A percentile compares a stretch with the other conserved stretches of the same genome.
These are phyloP conservation scores for Montifringilla adamsi DNA, from an alignment of 2,113 vertebrate species.

Conservation along the genomic window DNA sequence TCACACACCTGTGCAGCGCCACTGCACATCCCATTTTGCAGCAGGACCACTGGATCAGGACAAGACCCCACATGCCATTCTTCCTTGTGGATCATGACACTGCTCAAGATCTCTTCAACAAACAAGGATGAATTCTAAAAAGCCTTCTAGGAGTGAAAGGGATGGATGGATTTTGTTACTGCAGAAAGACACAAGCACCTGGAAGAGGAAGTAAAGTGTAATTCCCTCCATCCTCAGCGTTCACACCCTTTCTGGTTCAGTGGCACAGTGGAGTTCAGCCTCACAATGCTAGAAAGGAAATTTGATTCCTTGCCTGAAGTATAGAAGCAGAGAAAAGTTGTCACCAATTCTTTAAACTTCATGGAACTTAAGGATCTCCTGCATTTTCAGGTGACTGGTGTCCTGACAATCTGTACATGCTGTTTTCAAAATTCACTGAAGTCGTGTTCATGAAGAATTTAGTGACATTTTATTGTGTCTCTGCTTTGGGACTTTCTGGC, in stretches of 20 bases:
- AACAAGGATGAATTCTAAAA: rapidly evolving
- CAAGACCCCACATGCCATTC: rapidly evolving
- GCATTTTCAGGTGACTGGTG: not conserved
- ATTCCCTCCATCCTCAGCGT: not conserved
- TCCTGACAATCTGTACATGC: too few species aligned
- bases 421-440: not conserved
- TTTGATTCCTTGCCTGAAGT: not conserved
- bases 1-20: rapidly evolving
- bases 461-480: not conserved
- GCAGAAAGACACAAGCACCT: not conserved
- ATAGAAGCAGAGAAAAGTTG: not conserved
- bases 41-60: rapidly evolving
- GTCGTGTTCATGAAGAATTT: not conserved
- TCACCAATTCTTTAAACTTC: not conserved
- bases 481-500: not conserved
- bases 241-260: not conserved
- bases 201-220: not conserved
- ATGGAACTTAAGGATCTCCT: not conserved
- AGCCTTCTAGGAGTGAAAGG: not conserved
- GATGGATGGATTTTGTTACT: not conserved
- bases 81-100: not conserved
- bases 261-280: not conserved
- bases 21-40: rapidly evolving
- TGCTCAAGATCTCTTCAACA: not conserved
- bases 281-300: not conserved